phyloP scores from a whole-genome alignment of 2,888 invertebrate species.

The Drosophila gaucha region DNA sequence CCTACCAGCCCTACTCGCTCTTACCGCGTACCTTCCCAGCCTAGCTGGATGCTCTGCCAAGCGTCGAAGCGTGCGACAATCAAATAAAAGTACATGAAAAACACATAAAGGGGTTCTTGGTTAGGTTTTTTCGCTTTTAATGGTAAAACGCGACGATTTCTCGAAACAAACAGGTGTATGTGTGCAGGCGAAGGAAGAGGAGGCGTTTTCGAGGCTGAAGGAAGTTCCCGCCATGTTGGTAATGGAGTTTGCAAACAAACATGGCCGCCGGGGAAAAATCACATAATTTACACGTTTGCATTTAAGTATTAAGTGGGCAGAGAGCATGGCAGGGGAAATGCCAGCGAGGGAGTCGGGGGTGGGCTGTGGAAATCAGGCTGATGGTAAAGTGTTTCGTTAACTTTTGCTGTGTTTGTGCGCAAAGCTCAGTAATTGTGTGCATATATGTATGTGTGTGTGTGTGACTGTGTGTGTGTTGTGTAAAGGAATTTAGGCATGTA shows the following conservation, averaged over 20 bases:
- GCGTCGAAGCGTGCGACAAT: slow-evolving; percentile 77
- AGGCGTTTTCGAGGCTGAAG: slow-evolving; percentile 16
- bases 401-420: slow-evolving; percentile 68
- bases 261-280: slow-evolving; percentile 80
- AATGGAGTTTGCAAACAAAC: slow-evolving; percentile 79
- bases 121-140: slow-evolving; percentile 54
- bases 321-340: slow-evolving; percentile 16
- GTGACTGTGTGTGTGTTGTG: slow-evolving; percentile 27
- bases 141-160: slow-evolving; percentile 74
- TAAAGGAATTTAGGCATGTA: slow-evolving; percentile 60
- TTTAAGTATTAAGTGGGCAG: slow-evolving; percentile 77
- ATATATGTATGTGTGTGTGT: slow-evolving; percentile 13
- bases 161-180: slow-evolving; percentile 73
- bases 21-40: not conserved
- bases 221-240: slow-evolving; percentile 77
- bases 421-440: slow-evolving; percentile 62
- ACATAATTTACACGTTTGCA: slow-evolving; percentile 80
- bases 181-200: not conserved
- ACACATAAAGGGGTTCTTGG: slow-evolving; percentile 75
- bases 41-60: slow-evolving; percentile 11
- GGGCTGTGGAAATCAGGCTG: slow-evolving; percentile 1
- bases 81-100: slow-evolving; percentile 80
- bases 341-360: not conserved
- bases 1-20: too few species aligned
- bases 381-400: slow-evolving; percentile 73